These are phyloP conservation scores for Hypselothyrea guttata DNA, from an alignment of 2,888 invertebrate species.

Conservation along the genomic window DNA sequence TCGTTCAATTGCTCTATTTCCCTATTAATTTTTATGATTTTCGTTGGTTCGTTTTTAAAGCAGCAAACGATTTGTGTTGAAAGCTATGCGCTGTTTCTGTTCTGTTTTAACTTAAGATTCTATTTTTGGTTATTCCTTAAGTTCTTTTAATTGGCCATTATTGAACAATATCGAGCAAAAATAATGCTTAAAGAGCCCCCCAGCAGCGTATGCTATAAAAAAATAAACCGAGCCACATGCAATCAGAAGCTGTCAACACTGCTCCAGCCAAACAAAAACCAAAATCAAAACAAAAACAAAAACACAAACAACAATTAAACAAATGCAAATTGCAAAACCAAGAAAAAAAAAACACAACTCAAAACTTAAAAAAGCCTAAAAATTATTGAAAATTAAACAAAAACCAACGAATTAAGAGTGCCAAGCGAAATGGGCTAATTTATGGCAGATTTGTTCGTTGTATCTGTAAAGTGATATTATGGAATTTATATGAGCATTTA, in stretches of 20 bases:
- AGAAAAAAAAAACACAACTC: slow-evolving; percentile 34
- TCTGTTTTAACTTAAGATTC: slow-evolving; percentile 58
- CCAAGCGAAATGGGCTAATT: slow-evolving; percentile 26
- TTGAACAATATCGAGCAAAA: slow-evolving; percentile 39
- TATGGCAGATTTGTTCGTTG: slow-evolving; percentile 23
- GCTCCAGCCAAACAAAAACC: neutral
- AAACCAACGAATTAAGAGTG: slow-evolving; percentile 16
- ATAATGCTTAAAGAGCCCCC: slow-evolving; percentile 48
- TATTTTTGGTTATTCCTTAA: slow-evolving; percentile 22
- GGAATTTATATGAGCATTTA: slow-evolving; percentile 30
- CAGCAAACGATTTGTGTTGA: slow-evolving; percentile 55
- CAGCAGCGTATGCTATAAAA: slow-evolving; percentile 51
- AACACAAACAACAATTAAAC: slow-evolving; percentile 1
- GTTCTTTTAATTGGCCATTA: slow-evolving; percentile 64
- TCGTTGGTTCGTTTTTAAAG: slow-evolving; percentile 29
- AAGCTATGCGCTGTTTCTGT: slow-evolving; percentile 68
- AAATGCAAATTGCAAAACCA: no score
- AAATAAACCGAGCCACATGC: slow-evolving; percentile 58
- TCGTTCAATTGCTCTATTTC: slow-evolving; percentile 42
- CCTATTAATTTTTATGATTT: slow-evolving; percentile 53
- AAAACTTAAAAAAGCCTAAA: slow-evolving; percentile 19
- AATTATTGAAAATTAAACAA: slow-evolving; percentile 39
- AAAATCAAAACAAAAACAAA: neutral
- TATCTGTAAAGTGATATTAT: slow-evolving; percentile 25
- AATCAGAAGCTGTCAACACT: slow-evolving; percentile 63